A percentile compares a stretch with the other conserved stretches of the same genome.
phyloP scores from a whole-genome alignment of 2,888 invertebrate genomes.

The Flexamia atlantica region DNA sequence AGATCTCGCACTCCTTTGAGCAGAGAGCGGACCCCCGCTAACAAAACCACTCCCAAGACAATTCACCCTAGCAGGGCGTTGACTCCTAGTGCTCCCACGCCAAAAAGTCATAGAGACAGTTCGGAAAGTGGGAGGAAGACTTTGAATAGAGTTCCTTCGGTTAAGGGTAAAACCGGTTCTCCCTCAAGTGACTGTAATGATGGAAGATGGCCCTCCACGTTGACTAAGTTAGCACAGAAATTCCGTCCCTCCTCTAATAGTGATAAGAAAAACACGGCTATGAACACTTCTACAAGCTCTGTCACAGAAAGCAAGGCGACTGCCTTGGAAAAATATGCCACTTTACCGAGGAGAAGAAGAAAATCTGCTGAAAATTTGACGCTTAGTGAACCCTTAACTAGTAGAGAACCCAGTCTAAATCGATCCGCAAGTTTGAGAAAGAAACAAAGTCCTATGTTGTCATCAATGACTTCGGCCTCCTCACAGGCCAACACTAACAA shows the following conservation, averaged over 20 bases:
- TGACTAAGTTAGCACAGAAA: constrained; percentile 64
- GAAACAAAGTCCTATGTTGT: constrained; percentile 67
- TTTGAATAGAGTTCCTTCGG: constrained; percentile 49
- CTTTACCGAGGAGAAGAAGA: constrained; percentile 85
- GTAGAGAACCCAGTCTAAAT: constrained; percentile 72
- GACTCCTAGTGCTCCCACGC: not conserved
- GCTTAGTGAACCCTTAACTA: constrained; percentile 42
- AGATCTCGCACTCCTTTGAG: constrained; percentile 61
- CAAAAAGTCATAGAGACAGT: constrained; percentile 49
- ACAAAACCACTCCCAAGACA: constrained; percentile 54
- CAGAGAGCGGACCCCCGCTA: constrained; percentile 65
- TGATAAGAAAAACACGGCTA: constrained; percentile 62
- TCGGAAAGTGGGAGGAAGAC: constrained; percentile 52
- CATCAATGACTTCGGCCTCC: constrained; percentile 51
- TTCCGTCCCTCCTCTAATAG: constrained; percentile 59
- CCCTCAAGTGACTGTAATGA: constrained; percentile 76
- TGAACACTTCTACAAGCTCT: constrained; percentile 66
- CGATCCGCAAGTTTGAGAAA: constrained; percentile 71
- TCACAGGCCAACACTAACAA: constrained; percentile 71
- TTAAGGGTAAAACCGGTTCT: constrained; percentile 47
- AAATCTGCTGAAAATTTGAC: constrained; percentile 78
- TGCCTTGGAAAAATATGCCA: constrained; percentile 86
- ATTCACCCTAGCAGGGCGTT: constrained; percentile 59
- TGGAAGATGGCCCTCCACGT: constrained; percentile 82
- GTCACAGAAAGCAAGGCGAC: constrained; percentile 74